phyloP scores from a whole-genome alignment of 2,888 invertebrate genomes.

The Reticulitermes lucifugus region DNA sequence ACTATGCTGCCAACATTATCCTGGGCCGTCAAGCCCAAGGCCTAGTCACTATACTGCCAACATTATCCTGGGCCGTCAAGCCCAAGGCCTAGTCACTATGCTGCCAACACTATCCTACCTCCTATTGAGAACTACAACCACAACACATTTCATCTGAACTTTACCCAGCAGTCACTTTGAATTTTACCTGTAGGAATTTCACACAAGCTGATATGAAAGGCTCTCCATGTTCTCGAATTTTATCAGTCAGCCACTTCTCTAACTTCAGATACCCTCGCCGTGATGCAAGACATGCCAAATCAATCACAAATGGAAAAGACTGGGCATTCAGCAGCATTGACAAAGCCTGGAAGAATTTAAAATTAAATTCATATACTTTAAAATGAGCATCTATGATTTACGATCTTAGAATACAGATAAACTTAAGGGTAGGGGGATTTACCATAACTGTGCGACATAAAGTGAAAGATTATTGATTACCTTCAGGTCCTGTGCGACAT shows the following conservation, averaged over 20 bases:
- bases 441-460: too few species aligned
- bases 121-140: too few species aligned
- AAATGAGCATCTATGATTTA: too few species aligned
- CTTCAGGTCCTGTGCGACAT: constrained; percentile 92
- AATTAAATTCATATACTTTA: too few species aligned
- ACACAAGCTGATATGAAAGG: constrained; percentile 87
- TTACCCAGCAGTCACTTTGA: not conserved
- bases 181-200: constrained; percentile 78
- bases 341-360: constrained; percentile 77
- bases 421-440: too few species aligned
- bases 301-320: constrained; percentile 96
- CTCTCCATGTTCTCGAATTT: constrained; percentile 95
- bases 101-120: too few species aligned
- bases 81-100: too few species aligned
- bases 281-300: constrained; percentile 96
- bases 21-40: too few species aligned
- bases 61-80: too few species aligned
- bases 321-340: constrained; percentile 91
- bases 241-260: constrained; percentile 98
- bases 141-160: not conserved
- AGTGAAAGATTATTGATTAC: constrained; percentile 54
- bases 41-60: too few species aligned
- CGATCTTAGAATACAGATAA: too few species aligned
- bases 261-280: constrained; percentile 96
- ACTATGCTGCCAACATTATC: too few species aligned